phyloP scores from a whole-genome alignment of 2,888 invertebrate species.

The Sycophila texana region DNA sequence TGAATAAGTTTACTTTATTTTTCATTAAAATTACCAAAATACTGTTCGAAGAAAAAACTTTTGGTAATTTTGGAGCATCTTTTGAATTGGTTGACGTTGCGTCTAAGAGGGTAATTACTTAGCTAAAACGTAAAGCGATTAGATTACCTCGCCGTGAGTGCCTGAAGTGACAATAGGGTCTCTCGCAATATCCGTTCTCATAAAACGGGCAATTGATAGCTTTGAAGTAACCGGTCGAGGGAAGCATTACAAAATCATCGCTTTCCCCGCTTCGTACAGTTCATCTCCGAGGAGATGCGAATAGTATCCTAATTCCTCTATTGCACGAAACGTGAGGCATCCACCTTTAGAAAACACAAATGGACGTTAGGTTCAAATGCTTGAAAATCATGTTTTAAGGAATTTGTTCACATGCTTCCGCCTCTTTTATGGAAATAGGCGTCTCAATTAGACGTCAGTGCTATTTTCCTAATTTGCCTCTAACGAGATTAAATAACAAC shows the following conservation, averaged over 20 bases:
- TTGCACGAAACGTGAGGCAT: constrained; percentile 1
- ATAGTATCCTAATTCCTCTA: constrained; percentile 1
- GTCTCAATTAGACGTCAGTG: neutral
- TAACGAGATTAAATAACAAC: constrained; percentile 27
- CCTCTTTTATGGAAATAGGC: neutral
- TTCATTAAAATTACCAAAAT: too few relatives aligned
- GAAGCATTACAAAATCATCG: constrained; percentile 83
- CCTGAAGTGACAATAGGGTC: constrained; percentile 95
- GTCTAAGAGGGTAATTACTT: neutral
- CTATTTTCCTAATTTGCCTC: neutral
- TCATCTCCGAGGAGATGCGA: constrained; percentile 49
- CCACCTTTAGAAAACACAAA: too few relatives aligned
- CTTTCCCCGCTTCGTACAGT: constrained; percentile 36
- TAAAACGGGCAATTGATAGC: constrained; percentile 91
- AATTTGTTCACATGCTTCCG: neutral
- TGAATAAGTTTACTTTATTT: neutral
- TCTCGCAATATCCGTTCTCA: constrained; percentile 86
- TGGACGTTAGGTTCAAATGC: too few relatives aligned
- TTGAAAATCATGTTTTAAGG: constrained; percentile 12
- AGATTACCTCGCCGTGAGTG: constrained; percentile 85
- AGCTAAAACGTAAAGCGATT: neutral
- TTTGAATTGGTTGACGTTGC: neutral
- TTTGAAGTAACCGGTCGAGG: constrained; percentile 92
- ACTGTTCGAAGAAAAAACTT: too few relatives aligned
- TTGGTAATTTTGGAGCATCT: too few relatives aligned